Base-by-base conservation (phyloP, 2,797 vertebrate genomes). In the Picus viridis region DNA sequence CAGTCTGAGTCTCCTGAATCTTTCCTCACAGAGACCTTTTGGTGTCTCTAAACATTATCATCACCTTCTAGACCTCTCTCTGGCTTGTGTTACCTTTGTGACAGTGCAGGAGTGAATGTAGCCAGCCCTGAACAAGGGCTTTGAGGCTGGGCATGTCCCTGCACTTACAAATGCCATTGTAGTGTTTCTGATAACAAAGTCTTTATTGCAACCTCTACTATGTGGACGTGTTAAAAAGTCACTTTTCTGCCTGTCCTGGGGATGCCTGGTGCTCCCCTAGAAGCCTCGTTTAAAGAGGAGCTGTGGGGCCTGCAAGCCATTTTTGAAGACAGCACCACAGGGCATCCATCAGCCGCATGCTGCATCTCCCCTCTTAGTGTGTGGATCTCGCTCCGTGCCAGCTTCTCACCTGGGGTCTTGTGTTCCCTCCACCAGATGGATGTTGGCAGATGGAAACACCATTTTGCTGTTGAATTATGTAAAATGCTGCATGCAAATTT, bases 401-500 rank as follows among this genome's bases (percentile, higher is more conserved):
- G 49, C 58, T 93, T 90, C 81, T 87, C 69, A 53, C 30, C 79
- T 41, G 61, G 92, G 91, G 83, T 86, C 91, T 91, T 93, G 86
- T 88, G 88, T 49, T 94, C 88, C 69, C 75, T 53, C 79, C 83
- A 90, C 83, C 95, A 96, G 94, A 92, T 89, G 90, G 95, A 93
- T 3, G 4, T 80, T 90, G 81, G 93, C 90, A 96, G 95, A 95
- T 94, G 96, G 95, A 65, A 92, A 87, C 81, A 94, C 68, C 87
- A 85, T 92, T 95, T 90, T 59, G 36, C 88, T 53, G 20, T 62
- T 96, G 72, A 92, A 94, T 95, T 91, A 91, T 96, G 96, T 88
- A 87, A 83, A 92, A 86, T 63, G 27, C 70, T 62, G 78, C 88
- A 89, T 85, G 86, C 62, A 91, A 91, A 94, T 93, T 88, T 84